A percentile compares a stretch with the other conserved stretches of the same genome.
Evolutionary conservation across 2,113 vertebrate species (phyloP).

Genomic region (Coracopsis vasa): DNA sequence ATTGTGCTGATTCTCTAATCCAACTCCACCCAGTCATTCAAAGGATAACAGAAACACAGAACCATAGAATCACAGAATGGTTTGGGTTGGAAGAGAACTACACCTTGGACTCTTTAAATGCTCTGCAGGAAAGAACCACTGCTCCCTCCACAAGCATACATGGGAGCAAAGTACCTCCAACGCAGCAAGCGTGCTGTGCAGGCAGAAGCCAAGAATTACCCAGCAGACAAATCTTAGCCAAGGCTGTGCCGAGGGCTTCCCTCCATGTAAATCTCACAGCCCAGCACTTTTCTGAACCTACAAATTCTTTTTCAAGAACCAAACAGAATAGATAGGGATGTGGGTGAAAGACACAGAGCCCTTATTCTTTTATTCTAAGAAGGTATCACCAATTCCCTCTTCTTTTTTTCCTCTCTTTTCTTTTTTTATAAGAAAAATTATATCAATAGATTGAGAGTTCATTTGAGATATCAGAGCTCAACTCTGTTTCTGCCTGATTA

Average conservation of each 20-base stretch:
- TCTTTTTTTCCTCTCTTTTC: not conserved
- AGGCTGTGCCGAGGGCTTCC: not conserved
- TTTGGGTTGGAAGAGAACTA: not conserved
- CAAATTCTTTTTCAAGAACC: not conserved
- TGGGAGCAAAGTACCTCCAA: not conserved
- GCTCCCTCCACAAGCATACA: not conserved
- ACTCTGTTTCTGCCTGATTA: not conserved
- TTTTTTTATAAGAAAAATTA: not conserved
- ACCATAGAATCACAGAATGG: not conserved
- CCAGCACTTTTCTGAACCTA: not conserved
- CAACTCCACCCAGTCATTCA: not conserved
- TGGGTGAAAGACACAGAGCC: rapidly evolving
- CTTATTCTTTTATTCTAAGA: not conserved
- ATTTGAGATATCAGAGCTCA: not conserved
- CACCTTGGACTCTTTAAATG: not conserved
- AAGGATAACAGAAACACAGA: not conserved
- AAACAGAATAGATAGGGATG: not conserved
- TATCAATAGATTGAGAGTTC: not conserved
- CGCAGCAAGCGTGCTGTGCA: not conserved
- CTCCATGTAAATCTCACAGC: not conserved
- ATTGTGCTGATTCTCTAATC: not conserved
- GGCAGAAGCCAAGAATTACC: not conserved
- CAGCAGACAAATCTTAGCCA: not conserved
- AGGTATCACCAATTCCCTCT: not conserved
- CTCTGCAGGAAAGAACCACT: not conserved